phyloP scores from a whole-genome alignment of 2,888 invertebrate species.

The Homarus gammarus region DNA sequence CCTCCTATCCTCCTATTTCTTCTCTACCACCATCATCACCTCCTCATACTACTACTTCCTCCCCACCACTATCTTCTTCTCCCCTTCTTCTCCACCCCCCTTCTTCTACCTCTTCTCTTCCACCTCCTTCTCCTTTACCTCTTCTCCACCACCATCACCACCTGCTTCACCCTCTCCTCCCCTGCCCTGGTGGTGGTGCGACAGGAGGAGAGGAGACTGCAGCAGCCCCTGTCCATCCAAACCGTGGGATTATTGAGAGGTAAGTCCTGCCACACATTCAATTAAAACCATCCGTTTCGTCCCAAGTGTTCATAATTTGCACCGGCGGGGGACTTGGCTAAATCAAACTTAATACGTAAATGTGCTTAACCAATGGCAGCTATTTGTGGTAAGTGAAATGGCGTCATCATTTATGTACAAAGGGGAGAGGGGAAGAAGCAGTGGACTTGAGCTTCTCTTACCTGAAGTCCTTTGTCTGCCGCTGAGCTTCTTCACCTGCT shows the following conservation, averaged over 20 bases:
- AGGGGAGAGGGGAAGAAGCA: conserved; percentile 40
- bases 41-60: too few relatives aligned
- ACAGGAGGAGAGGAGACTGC: conserved; percentile 23
- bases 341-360: conserved; percentile 68
- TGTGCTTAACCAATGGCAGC: conserved; percentile 63
- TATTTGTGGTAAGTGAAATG: conserved; percentile 58
- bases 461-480: neutral
- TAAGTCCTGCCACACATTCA: conserved; percentile 60
- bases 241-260: conserved; percentile 31
- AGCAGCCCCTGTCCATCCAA: conserved; percentile 36
- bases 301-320: conserved; percentile 66
- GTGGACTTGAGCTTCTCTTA: neutral
- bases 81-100: neutral
- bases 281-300: conserved; percentile 67
- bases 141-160: neutral
- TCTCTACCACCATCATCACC: too few relatives aligned
- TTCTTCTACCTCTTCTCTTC: neutral
- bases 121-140: neutral
- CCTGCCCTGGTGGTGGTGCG: neutral
- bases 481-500: neutral
- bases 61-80: too few relatives aligned
- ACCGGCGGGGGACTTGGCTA: conserved; percentile 57
- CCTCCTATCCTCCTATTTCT: too few relatives aligned
- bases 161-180: too few relatives aligned
- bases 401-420: conserved; percentile 45